Conservation (phyloP, 2,797 vertebrate genomes). For the Rhodeus uyekii region DNA sequence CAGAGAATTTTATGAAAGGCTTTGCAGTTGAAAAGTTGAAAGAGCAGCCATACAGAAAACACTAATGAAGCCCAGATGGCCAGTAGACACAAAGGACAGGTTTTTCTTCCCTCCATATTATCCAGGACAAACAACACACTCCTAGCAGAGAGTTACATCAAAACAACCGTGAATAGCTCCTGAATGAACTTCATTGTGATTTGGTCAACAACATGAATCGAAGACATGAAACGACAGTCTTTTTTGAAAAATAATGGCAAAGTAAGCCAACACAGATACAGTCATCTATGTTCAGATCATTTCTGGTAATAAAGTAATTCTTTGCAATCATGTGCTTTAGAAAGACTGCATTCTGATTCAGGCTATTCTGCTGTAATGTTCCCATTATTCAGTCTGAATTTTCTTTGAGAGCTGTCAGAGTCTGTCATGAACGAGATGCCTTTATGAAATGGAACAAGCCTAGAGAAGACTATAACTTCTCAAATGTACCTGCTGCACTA, state of each 20-base stretch:
- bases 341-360: neutral
- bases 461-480: neutral
- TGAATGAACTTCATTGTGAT: slow-evolving; percentile 12
- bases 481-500: neutral
- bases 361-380: slow-evolving; percentile 11
- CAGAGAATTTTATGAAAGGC: neutral
- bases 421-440: neutral
- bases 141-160: neutral
- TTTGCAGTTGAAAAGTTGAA: slow-evolving; percentile 11
- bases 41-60: slow-evolving; percentile 22
- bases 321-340: slow-evolving; percentile 13
- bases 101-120: slow-evolving; percentile 15
- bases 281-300: neutral
- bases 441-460: neutral
- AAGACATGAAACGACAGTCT: neutral
- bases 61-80: slow-evolving; percentile 46
- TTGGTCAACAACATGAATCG: slow-evolving; percentile 8
- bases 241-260: neutral
- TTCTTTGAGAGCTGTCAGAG: neutral
- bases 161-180: neutral
- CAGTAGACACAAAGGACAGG: slow-evolving; percentile 25
- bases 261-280: slow-evolving; percentile 6
- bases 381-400: slow-evolving; percentile 33
- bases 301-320: neutral
- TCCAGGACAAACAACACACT: slow-evolving; percentile 11